Base-by-base conservation (phyloP, 2,113 vertebrate genomes). In the Catagonus wagneri region DNA sequence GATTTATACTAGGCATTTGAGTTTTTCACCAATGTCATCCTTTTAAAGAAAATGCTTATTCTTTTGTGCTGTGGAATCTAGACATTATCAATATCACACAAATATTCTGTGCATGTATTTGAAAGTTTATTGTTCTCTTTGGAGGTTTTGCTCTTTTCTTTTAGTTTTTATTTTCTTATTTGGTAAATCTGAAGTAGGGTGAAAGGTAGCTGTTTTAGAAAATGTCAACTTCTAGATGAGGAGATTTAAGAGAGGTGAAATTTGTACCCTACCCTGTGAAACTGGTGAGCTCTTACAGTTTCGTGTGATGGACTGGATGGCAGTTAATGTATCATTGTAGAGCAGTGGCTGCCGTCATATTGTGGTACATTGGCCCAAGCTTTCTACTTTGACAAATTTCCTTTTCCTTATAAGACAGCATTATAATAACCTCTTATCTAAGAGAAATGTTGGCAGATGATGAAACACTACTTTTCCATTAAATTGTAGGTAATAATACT, bases 121-220 rank as follows among this genome's bases (percentile, higher is more conserved):
- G 44, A 44, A 44, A 44, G 44, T 44, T 44, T 44, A 44, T 44
- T 44, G 4, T 44, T 44, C 44, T 44, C 44, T 44, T 44, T 44
- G 44, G 44, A 44, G 44, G 44, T 44, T 78, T 95, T 58, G 27
- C 2, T n/a, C 56, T 75, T 44, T 58, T 20, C 50, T 81, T 74
- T 89, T 92, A 44, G 36, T 75, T 95, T 66, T 94, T 11, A 13
- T 63, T 78, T 90, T 69, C 32, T 90, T 81, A 72, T 56, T 58
- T 90, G 44, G 6, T 27, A 83, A 81, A 36, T 2, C 36, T 50
- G 11, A 76, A 72, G 34, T 36, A 58, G 25, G 32, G 4, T 15
- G 63, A 50, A 92, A 69, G 36, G 10, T 50, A 68, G 52, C 1
- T 58, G 61, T 36, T 80, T 78, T 74, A 54, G 52, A 60, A 36